A percentile compares a stretch with the other conserved stretches of the same genome.
Evolutionary conservation across 2,888 invertebrate species (phyloP).

Genomic region (Hemicrepidius hirtus): DNA sequence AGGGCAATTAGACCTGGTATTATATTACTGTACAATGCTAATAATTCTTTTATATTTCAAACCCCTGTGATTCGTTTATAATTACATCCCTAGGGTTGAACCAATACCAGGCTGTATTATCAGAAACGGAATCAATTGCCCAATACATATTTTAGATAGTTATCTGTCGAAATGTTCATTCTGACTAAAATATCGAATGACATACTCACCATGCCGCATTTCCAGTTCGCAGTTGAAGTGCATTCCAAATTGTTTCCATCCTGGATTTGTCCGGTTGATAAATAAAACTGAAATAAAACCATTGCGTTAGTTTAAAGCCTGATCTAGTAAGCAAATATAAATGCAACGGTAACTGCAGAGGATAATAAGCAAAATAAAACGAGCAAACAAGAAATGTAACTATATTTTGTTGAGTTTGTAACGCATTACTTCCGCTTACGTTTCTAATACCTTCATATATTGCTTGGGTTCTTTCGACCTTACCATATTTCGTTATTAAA

Average conservation of each 20-base stretch:
- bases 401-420: constrained; percentile 28
- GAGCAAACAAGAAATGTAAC: constrained; percentile 35
- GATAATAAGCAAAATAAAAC: constrained; percentile 32
- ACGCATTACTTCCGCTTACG: constrained; percentile 30
- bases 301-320: background rate
- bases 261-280: constrained; percentile 5
- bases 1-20: constrained; percentile 35
- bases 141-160: constrained; percentile 24
- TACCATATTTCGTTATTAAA: constrained; percentile 17
- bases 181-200: constrained; percentile 4
- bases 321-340: constrained; percentile 9
- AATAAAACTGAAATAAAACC: constrained; percentile 40
- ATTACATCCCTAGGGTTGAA: constrained; percentile 35
- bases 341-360: background rate
- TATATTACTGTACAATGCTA: constrained; percentile 38
- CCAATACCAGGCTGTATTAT: constrained; percentile 21
- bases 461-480: background rate
- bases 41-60: constrained; percentile 38
- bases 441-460: constrained; percentile 23
- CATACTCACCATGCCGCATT: constrained; percentile 50
- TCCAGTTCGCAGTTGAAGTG: constrained; percentile 42
- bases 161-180: constrained; percentile 20
- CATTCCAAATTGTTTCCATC: constrained; percentile 40
- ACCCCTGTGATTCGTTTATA: constrained; percentile 33
- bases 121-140: constrained; percentile 32